Percentiles rank a stretch among this genome's conserved stretches.
Evolutionary conservation across 2,113 vertebrate genomes (phyloP).

Genomic region (Synodontis membranacea): DNA sequence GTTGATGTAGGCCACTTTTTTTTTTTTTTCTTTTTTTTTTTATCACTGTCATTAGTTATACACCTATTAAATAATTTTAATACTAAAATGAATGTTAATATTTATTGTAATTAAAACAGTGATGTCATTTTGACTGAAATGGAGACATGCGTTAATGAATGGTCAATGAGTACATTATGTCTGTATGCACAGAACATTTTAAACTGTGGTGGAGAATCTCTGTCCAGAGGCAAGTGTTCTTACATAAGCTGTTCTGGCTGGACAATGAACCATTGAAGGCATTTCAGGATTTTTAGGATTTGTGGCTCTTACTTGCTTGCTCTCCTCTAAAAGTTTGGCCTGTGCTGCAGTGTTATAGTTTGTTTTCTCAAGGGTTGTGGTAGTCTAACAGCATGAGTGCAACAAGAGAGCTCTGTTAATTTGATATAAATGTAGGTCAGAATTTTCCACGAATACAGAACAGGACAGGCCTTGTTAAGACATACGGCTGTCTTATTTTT

Average conservation of each 20-base stretch:
- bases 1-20: constrained; percentile 49
- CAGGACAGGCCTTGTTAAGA: constrained; percentile 12
- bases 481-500: not conserved
- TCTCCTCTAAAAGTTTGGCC: constrained; percentile 31
- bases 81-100: constrained; percentile 54
- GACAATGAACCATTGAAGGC: constrained; percentile 31
- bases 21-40: too few relatives aligned
- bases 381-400: constrained; percentile 28
- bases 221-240: constrained; percentile 30
- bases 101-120: constrained; percentile 69
- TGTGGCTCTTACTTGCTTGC: constrained; percentile 44
- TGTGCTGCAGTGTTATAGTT: constrained; percentile 38
- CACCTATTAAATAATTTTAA: constrained; percentile 41
- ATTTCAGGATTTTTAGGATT: constrained; percentile 29
- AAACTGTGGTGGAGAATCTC: not conserved
- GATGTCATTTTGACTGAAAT: constrained; percentile 49
- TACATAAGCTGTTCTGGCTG: constrained; percentile 32
- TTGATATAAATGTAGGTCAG: constrained; percentile 53
- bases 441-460: constrained; percentile 30
- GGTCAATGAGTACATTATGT: not conserved
- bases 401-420: constrained; percentile 51
- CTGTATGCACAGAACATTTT: constrained; percentile 32
- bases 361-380: constrained; percentile 51
- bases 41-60: constrained; percentile 50
- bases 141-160: not conserved